A percentile compares a stretch with the other conserved stretches of the same genome.
Conservation (phyloP, 2,797 vertebrate species). For the Zalophus californianus region DNA sequence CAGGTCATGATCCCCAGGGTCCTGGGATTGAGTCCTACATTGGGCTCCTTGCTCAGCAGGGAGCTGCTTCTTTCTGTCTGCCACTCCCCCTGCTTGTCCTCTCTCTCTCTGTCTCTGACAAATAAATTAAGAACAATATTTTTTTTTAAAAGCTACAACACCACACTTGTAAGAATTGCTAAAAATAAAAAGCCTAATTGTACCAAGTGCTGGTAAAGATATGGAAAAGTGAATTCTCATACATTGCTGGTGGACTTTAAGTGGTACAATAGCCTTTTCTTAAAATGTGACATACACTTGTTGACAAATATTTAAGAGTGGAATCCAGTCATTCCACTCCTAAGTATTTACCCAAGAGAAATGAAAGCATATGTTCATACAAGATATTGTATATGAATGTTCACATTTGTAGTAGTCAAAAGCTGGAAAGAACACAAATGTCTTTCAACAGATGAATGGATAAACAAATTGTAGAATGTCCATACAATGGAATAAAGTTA, state of each 20-base stretch:
- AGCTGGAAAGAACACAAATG: background rate
- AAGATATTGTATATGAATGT: background rate
- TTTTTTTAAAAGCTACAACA: background rate
- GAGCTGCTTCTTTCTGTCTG: no score
- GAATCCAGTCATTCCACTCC: background rate
- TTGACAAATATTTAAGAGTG: background rate
- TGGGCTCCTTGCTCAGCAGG: no score
- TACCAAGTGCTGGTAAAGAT: background rate
- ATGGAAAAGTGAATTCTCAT: background rate
- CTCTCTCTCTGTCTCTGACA: no score
- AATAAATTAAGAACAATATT: no score
- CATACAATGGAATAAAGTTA: background rate
- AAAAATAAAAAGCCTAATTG: slow-evolving; percentile 15
- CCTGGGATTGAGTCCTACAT: no score
- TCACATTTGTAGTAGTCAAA: background rate
- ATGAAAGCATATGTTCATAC: background rate
- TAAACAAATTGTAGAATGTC: background rate
- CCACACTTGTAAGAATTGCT: background rate
- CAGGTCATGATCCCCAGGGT: no score
- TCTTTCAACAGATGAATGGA: background rate
- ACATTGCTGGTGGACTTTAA: background rate
- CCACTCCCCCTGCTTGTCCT: no score
- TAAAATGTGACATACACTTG: background rate
- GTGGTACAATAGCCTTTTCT: background rate
- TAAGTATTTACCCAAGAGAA: background rate